phyloP scores from a whole-genome alignment of 2,888 invertebrate genomes.

The Lasioglossum oenotherae region DNA sequence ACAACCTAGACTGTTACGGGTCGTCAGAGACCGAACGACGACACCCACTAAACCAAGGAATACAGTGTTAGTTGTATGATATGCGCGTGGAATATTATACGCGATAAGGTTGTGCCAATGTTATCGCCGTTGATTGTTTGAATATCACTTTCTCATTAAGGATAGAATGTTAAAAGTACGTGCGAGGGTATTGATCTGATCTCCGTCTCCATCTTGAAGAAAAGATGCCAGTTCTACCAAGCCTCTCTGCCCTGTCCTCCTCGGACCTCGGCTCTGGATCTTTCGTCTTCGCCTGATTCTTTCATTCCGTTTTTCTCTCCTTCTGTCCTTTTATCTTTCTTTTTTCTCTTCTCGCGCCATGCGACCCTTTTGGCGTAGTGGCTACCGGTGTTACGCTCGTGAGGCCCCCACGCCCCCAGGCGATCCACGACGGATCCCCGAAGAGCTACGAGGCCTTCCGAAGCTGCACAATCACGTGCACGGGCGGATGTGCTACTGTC shows the following conservation, averaged over 20 bases:
- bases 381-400: slow-evolving; percentile 84
- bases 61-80: too few species aligned
- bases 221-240: slow-evolving; percentile 73
- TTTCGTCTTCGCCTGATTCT: slow-evolving; percentile 46
- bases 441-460: slow-evolving; percentile 77
- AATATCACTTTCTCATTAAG: not conserved
- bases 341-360: slow-evolving; percentile 61
- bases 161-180: slow-evolving; percentile 38
- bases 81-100: too few species aligned
- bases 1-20: too few species aligned
- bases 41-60: too few species aligned
- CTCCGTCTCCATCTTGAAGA: slow-evolving; percentile 68
- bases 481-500: slow-evolving; percentile 66
- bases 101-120: too few species aligned
- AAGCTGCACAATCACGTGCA: slow-evolving; percentile 68
- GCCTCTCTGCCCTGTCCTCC: slow-evolving; percentile 51
- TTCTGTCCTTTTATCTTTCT: slow-evolving; percentile 34
- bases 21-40: too few species aligned
- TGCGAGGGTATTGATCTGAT: slow-evolving; percentile 52
- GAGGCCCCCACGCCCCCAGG: slow-evolving; percentile 75
- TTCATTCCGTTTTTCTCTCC: slow-evolving; percentile 34
- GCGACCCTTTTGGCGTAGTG: slow-evolving; percentile 80
- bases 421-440: slow-evolving; percentile 74
- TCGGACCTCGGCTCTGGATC: slow-evolving; percentile 53
- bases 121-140: too few species aligned